phyloP scores from a whole-genome alignment of 2,888 invertebrate genomes.

The Palloptera scutellata region DNA sequence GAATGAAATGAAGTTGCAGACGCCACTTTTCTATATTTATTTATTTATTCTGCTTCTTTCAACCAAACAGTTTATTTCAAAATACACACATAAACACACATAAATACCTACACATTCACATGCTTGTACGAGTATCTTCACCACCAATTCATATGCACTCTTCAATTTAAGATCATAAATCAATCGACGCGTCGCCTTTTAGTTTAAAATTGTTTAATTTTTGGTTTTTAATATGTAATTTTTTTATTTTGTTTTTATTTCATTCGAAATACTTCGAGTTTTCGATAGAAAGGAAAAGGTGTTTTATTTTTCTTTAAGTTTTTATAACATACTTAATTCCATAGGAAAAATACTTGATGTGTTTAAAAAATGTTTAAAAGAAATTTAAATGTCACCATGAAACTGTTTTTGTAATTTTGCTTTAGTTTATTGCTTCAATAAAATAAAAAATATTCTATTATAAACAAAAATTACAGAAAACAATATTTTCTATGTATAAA shows the following conservation, averaged over 20 bases:
- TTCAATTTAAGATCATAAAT: conserved; percentile 59
- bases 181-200: conserved; percentile 52
- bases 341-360: neutral
- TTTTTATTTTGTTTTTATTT: conserved; percentile 4
- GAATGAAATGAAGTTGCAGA: conserved; percentile 27
- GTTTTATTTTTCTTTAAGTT: neutral
- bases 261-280: no score
- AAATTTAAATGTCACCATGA: neutral
- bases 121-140: conserved; percentile 31
- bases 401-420: conserved; percentile 1
- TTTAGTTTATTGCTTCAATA: conserved; percentile 22
- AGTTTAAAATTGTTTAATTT: conserved; percentile 32
- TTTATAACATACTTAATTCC: neutral
- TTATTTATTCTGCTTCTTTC: neutral
- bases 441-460: neutral
- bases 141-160: conserved; percentile 33
- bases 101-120: conserved; percentile 38
- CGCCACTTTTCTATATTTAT: conserved; percentile 25
- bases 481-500: neutral
- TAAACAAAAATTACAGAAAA: neutral
- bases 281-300: neutral
- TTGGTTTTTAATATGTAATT: conserved; percentile 10
- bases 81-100: conserved; percentile 49
- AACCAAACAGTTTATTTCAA: conserved; percentile 10
- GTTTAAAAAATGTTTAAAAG: neutral